Evolutionary conservation across 2,113 vertebrate species (phyloP).

Genomic region (Clupea harengus): DNA sequence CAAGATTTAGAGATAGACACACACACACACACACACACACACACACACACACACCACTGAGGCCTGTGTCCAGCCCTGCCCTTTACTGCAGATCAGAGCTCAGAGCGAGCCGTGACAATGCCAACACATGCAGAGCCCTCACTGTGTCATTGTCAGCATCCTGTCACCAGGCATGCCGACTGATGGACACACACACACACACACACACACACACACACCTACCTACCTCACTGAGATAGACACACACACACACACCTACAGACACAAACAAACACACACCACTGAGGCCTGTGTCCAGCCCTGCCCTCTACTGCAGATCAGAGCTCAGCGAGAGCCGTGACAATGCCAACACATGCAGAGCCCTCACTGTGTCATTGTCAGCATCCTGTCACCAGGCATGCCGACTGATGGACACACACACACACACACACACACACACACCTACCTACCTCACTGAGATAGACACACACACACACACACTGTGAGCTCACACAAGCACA

Average conservation of each 20-base stretch:
- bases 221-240: not conserved
- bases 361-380: not conserved
- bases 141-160: not conserved
- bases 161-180: not conserved
- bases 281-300: not conserved
- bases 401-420: not conserved
- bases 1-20: not conserved
- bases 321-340: not conserved
- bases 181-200: slow-evolving; percentile 4
- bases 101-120: not conserved
- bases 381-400: not conserved
- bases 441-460: too few relatives aligned
- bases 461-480: not conserved
- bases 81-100: not conserved
- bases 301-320: not conserved
- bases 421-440: not conserved
- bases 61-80: not conserved
- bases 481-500: not conserved
- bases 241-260: not conserved
- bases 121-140: not conserved
- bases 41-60: not conserved
- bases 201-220: not conserved
- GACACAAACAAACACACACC: not conserved
- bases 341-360: not conserved
- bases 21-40: not conserved